These are phyloP conservation scores for Bothrops jararaca DNA, from an alignment of 2,113 vertebrate species.

Conservation along the genomic window DNA sequence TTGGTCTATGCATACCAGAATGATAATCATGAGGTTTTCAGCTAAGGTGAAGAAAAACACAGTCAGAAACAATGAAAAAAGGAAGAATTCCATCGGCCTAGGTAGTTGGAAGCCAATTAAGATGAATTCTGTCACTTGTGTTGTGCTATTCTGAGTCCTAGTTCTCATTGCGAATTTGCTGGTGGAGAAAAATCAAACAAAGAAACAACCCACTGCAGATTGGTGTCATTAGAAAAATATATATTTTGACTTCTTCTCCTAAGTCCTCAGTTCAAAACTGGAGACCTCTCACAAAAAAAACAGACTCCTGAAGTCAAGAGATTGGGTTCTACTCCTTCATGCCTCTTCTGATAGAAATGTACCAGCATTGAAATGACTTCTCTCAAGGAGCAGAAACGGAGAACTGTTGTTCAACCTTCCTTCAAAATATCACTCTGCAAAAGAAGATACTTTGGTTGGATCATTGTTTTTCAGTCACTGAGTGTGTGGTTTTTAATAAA, in stretches of 20 bases:
- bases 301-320: background rate
- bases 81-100: background rate
- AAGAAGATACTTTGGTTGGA: background rate
- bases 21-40: conserved; percentile 45
- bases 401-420: background rate
- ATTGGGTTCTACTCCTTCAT: too few relatives aligned
- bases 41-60: conserved; percentile 47
- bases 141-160: background rate
- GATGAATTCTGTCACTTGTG: conserved; percentile 34
- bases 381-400: too few relatives aligned
- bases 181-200: background rate
- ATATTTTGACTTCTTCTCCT: background rate
- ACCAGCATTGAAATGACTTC: too few relatives aligned
- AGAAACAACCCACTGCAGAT: background rate
- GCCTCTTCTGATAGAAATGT: background rate
- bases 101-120: conserved; percentile 26
- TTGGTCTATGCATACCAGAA: background rate
- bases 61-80: conserved; percentile 26
- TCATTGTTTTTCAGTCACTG: background rate
- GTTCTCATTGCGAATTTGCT: background rate
- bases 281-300: background rate
- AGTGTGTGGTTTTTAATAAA: background rate
- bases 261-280: background rate
- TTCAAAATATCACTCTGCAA: background rate
- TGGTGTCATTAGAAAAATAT: background rate